These are phyloP conservation scores for Castor canadensis DNA, from an alignment of 2,113 vertebrate species.

Conservation along the genomic window DNA sequence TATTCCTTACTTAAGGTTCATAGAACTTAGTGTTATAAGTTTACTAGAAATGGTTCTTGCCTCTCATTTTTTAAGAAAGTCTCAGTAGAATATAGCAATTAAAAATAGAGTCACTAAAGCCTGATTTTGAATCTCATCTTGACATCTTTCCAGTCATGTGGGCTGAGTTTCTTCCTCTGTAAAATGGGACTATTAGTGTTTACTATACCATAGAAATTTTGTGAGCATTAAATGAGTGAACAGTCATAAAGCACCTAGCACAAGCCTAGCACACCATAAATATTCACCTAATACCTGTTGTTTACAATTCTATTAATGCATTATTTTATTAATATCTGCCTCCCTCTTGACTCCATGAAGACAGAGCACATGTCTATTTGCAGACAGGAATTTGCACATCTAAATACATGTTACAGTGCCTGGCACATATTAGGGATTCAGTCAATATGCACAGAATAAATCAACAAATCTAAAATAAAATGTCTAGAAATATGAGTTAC, in stretches of 20 bases:
- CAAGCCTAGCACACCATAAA: not conserved
- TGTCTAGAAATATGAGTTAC: constrained; percentile 8
- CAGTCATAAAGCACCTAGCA: not conserved
- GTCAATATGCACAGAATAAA: constrained; percentile 3
- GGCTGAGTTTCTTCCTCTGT: not conserved
- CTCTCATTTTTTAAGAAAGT: not conserved
- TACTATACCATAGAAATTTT: not conserved
- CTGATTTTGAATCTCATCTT: not conserved
- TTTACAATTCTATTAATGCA: not conserved
- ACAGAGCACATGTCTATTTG: not conserved
- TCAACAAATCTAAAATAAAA: constrained; percentile 21
- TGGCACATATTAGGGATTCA: not conserved
- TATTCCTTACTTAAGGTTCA: not conserved
- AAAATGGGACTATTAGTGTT: not conserved
- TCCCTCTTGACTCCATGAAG: not conserved
- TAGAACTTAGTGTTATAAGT: not conserved
- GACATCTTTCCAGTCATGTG: not conserved
- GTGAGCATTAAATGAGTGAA: not conserved
- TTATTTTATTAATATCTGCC: constrained; percentile 11
- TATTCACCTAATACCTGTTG: not conserved
- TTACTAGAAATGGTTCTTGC: not conserved
- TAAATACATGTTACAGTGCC: not conserved
- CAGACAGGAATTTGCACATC: not conserved
- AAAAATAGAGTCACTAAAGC: not conserved
- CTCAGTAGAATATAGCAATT: not conserved